Base-by-base conservation (phyloP, 2,888 invertebrate genomes). In the Netelia inedita region DNA sequence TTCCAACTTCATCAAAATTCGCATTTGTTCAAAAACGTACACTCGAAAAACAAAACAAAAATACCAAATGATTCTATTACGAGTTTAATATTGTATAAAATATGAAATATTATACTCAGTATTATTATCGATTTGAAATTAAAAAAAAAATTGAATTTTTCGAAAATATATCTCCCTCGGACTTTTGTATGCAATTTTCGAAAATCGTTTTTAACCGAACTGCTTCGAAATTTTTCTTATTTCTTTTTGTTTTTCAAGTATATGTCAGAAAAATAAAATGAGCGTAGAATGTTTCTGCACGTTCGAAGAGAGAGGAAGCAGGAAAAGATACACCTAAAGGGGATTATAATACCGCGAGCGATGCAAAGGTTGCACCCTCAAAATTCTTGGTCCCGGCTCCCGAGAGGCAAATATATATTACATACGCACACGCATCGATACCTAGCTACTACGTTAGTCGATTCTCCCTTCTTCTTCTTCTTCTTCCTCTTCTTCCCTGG, bases 401-500 rank as follows among this genome's bases (percentile, higher is more conserved):
- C 46, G 57, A 72, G 72, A 63, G 55, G 65, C 69, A 57, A 16
- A 46, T 46, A 66, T 16, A 41, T 19, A 41, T n/a, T 83, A 72
- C 69, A 71, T 68, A 28, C 55, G 86, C 90, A 43, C 78, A 65
- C 66, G 63, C 65, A 66, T 79, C 65, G 65, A 57, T 55, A 79
- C 63, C 57, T 76, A 76, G 76, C 72, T 66, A 71, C 63, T 86
- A 88, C 89, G 88, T 90, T 14, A 73, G 66, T 72, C 43, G 71
- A 71, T 68, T 68, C 69, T 35, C 23, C 35, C 35, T 53, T n/a
- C n/a, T 3, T 6, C 35, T 35, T 3, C 28, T 28, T 28, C 28
- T 28, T 50, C 63, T 53, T 19, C 43, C 53, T 46, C 57, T 41
- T 23, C 46, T 68, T 23, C 28, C 63, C 63, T 43, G 72, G 71